Base-by-base conservation (phyloP, 2,888 invertebrate species). In the Agrotis ipsilon region DNA sequence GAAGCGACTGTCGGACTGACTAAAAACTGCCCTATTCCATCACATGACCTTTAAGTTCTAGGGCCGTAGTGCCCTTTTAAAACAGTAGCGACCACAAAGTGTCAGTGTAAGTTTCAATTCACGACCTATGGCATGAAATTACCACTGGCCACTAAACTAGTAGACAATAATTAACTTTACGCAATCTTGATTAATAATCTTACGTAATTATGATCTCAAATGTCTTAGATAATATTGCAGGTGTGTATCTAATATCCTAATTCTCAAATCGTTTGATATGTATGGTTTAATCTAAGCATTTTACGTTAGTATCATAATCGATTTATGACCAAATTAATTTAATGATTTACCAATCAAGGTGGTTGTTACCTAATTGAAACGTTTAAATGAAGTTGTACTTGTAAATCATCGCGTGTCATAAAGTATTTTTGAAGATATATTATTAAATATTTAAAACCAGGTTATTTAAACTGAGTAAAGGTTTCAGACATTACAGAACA, bases 331-430 rank as follows among this genome's bases (percentile, higher is more conserved):
- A 27, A 51, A 27, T 39, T 60, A 13, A 51, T 21, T 46, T 27
- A 52, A 63, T 21, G 16, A 45, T 58, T 59, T 48, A 18, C 43
- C 62, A 60, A 21, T 55, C 64, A 72, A 64, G 57, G 60, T 45
- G n/a, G 14, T 67, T 64, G 6, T 45, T 61, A 67, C 58, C 32
- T 49, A 46, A 64, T 62, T 59, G 18, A n/a, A 69, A 55, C 21
- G 68, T 72, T 66, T 51, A 68, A 71, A 80, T 73, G 32, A 67
- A 83, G 77, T 77, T 68, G 69, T 72, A 58, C 52, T 43, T 58
- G 18, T 67, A 68, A 60, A 60, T 72, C 55, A 67, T 70, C 48
- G 60, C 57, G 24, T 69, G 51, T 32, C 68, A 61, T 46, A 48
- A 74, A 21, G 11, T 63, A 46, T 64, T 57, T 39, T 39, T 3